Evolutionary conservation across 2,113 vertebrate genomes (phyloP).

Genomic region (Pelodiscus sinensis): DNA sequence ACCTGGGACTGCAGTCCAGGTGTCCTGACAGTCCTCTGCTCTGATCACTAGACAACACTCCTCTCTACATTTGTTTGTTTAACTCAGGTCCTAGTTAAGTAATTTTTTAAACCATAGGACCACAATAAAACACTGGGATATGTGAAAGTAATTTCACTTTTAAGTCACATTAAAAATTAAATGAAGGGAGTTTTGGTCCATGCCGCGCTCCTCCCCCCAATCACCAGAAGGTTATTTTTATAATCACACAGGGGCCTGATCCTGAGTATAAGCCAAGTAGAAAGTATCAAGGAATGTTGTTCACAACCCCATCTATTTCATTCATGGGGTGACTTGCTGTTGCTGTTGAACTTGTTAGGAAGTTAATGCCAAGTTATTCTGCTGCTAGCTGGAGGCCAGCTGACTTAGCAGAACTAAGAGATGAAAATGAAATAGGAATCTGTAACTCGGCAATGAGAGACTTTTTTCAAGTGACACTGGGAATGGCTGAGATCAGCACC

Average conservation of each 20-base stretch:
- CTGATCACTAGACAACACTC: background rate
- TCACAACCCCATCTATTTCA: fast-evolving
- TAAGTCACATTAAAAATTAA: background rate
- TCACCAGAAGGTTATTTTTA: background rate
- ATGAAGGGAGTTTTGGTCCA: too few species aligned
- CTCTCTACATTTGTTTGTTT: background rate
- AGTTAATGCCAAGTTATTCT: too few species aligned
- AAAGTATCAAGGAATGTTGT: background rate
- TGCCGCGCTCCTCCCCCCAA: too few species aligned
- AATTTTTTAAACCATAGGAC: background rate
- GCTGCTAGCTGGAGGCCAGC: too few species aligned
- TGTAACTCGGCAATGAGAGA: too few species aligned
- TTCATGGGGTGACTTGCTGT: background rate
- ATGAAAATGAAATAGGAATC: too few species aligned
- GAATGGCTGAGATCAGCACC: too few species aligned
- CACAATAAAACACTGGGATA: background rate
- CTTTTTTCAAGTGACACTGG: too few species aligned
- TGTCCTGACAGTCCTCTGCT: background rate
- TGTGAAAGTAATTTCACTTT: background rate
- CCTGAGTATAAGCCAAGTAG: background rate
- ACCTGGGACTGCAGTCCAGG: background rate
- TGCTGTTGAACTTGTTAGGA: background rate
- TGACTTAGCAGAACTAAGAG: too few species aligned
- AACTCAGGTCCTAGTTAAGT: too few species aligned
- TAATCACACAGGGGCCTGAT: background rate